phyloP scores from a whole-genome alignment of 2,888 invertebrate genomes.

The Hirtodrosophila duncani region DNA sequence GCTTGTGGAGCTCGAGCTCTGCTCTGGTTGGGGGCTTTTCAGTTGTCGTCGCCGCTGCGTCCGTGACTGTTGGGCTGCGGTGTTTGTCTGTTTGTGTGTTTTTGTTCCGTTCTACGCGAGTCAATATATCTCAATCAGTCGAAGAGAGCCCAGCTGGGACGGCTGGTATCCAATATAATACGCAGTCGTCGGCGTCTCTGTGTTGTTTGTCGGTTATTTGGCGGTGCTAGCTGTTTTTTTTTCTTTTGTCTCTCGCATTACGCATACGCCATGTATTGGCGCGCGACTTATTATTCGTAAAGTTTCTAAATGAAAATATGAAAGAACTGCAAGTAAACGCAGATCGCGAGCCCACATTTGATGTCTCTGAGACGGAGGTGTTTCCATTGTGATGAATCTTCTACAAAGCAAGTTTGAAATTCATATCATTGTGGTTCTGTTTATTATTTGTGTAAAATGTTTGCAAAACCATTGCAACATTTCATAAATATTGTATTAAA shows the following conservation, averaged over 20 bases:
- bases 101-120: conserved; percentile 30
- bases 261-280: conserved; percentile 58
- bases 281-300: conserved; percentile 17
- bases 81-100: conserved; percentile 3
- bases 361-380: conserved; percentile 2
- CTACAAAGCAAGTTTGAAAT: conserved; percentile 69
- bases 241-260: conserved; percentile 31
- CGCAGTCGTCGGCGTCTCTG: conserved; percentile 27
- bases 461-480: neutral
- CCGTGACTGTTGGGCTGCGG: neutral
- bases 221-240: no score
- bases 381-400: conserved; percentile 51
- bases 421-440: no score
- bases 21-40: conserved; percentile 9
- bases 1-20: neutral
- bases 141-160: conserved; percentile 45
- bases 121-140: conserved; percentile 66
- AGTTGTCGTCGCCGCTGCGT: conserved; percentile 35
- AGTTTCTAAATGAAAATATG: conserved; percentile 34
- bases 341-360: neutral
- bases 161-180: conserved; percentile 28
- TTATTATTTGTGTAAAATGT: conserved; percentile 10
- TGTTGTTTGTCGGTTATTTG: no score
- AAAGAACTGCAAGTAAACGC: conserved; percentile 14
- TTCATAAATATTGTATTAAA: conserved; percentile 23